A percentile compares a stretch with the other conserved stretches of the same genome.
These are phyloP conservation scores for Steinernema carpocapsae DNA, from an alignment of 2,888 invertebrate genomes.

Conservation along the genomic window DNA sequence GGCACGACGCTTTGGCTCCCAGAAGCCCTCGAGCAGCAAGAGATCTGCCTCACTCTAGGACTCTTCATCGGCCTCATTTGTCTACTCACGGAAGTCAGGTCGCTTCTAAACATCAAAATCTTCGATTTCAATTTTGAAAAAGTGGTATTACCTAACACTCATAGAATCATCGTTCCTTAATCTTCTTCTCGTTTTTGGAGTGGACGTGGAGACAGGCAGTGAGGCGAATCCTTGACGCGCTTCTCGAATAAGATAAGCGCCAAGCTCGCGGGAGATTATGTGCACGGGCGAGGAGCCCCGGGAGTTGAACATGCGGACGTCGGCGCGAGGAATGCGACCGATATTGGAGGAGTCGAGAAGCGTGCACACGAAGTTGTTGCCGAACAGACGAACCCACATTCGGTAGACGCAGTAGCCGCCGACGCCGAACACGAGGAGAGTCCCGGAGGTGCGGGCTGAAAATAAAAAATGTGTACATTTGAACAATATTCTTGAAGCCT, in stretches of 20 bases:
- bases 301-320: slow-evolving; percentile 34
- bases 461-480: slow-evolving; percentile 35
- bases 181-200: neutral
- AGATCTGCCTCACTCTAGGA: neutral
- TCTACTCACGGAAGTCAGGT: slow-evolving; percentile 38
- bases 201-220: slow-evolving; percentile 12
- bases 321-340: slow-evolving; percentile 62
- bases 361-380: slow-evolving; percentile 60
- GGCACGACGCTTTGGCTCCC: slow-evolving; percentile 26
- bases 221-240: slow-evolving; percentile 27
- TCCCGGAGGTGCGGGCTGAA: slow-evolving; percentile 65
- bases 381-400: slow-evolving; percentile 55
- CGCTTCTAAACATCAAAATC: slow-evolving; percentile 33
- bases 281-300: slow-evolving; percentile 36
- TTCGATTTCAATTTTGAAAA: too few species aligned
- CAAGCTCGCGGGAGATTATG: slow-evolving; percentile 23
- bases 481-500: too few species aligned
- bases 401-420: slow-evolving; percentile 67
- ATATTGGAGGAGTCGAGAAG: slow-evolving; percentile 55
- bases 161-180: slow-evolving; percentile 28
- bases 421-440: slow-evolving; percentile 66
- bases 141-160: slow-evolving; percentile 28
- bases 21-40: slow-evolving; percentile 15
- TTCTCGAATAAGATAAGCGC: slow-evolving; percentile 5
- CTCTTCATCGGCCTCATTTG: slow-evolving; percentile 20